These are phyloP conservation scores for Empis stercorea DNA, from an alignment of 2,888 invertebrate species.

Conservation along the genomic window DNA sequence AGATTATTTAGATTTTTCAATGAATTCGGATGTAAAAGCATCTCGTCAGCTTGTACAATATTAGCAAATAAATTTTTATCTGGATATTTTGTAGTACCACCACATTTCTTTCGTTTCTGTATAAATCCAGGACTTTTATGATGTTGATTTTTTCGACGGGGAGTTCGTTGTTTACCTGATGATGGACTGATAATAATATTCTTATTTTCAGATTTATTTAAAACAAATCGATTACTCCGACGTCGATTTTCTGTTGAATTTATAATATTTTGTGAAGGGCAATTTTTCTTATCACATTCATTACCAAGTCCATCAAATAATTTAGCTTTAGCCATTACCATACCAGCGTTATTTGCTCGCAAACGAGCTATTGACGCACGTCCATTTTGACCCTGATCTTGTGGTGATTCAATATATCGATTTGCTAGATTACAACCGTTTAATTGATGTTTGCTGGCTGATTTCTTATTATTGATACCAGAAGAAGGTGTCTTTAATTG, in stretches of 20 bases:
- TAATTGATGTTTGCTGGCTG: conserved; percentile 20
- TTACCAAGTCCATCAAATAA: conserved; percentile 47
- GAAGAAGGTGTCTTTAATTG: conserved; percentile 10
- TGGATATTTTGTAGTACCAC: conserved; percentile 10
- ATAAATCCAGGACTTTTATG: conserved; percentile 15
- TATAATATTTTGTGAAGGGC: not conserved
- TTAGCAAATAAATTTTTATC: not conserved
- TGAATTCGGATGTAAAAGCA: not conserved
- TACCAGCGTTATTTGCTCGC: conserved; percentile 62
- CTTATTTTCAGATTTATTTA: conserved; percentile 6
- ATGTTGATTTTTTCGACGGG: conserved; percentile 13
- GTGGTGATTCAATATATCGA: conserved; percentile 10
- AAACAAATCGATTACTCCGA: conserved; percentile 8
- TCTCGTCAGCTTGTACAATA: not conserved
- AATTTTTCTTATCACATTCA: conserved; percentile 1
- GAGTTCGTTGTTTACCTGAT: conserved; percentile 6
- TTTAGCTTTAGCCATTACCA: conserved; percentile 66
- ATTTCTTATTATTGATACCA: not conserved
- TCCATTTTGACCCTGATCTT: conserved; percentile 36
- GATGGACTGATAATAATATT: not conserved
- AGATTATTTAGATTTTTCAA: not conserved
- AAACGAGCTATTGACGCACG: conserved; percentile 61
- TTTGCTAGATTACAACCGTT: conserved; percentile 3
- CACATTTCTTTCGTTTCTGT: conserved; percentile 13
- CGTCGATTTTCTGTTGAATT: conserved; percentile 7